Evolutionary conservation across 2,797 vertebrate genomes (phyloP), one percentile per base, ranked within the genome.

Genomic region (Sebastes matsubarae): DNA sequence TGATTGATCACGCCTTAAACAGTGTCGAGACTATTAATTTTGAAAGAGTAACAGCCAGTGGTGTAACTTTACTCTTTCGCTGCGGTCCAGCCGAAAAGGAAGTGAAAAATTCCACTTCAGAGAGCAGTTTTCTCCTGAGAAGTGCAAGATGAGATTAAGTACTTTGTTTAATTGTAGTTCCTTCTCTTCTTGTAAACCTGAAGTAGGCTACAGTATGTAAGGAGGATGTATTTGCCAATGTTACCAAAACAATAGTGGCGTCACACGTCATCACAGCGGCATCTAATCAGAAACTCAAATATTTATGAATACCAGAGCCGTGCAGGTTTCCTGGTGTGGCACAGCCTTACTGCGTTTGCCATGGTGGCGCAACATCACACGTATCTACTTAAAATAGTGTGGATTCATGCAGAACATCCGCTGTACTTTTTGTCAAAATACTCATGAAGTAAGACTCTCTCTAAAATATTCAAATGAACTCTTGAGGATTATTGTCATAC

Each of bases 211-310:
- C 1, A 42, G 14, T 42, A 59, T 32, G 10, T 11, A 13, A 32
- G 13, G 2, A 55, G 3, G 6, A 63, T 10, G 8, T 46, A 25
- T 64, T 18, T 65, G 14, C 25, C n/a, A 59, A 7, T 70, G 38
- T 75, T 61, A n/a, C 20, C 36, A 67, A 46, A 70, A 60, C n/a
- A 64, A 4, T 18, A 32, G 24, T 32, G n/a, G 6, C 70, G 29
- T 50, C 18, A 2, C 24, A 27, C 8, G 3, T 42, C 13, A 52
- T 52, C 10, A 10, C 11, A 59, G 75, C 22, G 11, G 29, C 24
- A 54, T 71, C 55, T 75, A 64, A 86, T 89, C 81, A 57, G 55
- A 11, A 34, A 77, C 22, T 77, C 71, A 79, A 68, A 81, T 59
- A 80, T 79, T 71, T 80, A 36, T 34, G 34, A 60, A 79, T 61